phyloP scores from a whole-genome alignment of 2,888 invertebrate genomes.

The Autographa gamma region DNA sequence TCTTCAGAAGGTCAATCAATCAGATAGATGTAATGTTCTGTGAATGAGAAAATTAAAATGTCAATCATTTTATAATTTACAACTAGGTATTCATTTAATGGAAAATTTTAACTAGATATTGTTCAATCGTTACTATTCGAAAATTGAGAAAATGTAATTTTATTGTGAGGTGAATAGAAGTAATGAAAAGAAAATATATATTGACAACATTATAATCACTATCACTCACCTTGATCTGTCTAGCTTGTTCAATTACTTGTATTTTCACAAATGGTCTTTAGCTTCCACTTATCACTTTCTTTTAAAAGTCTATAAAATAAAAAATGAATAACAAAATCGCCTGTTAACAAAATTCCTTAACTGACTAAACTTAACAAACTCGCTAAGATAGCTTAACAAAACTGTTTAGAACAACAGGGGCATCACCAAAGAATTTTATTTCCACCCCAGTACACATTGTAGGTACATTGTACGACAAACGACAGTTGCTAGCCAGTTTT shows the following conservation, averaged over 20 bases:
- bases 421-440: conserved; percentile 48
- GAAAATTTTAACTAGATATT: not conserved
- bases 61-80: not conserved
- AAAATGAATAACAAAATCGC: not conserved
- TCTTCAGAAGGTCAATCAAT: conserved; percentile 4
- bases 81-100: not conserved
- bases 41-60: not conserved
- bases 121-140: too few species aligned
- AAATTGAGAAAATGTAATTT: too few species aligned
- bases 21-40: not conserved
- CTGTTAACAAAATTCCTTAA: not conserved
- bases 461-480: conserved; percentile 60
- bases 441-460: conserved; percentile 38
- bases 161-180: too few species aligned
- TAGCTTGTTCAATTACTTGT: too few species aligned
- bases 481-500: conserved; percentile 61
- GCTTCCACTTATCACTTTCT: too few species aligned
- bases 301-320: not conserved
- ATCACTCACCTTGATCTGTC: too few species aligned
- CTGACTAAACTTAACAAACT: not conserved
- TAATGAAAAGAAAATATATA: too few species aligned
- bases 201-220: too few species aligned
- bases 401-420: conserved; percentile 39
- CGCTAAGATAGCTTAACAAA: conserved; percentile 28
- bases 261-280: too few species aligned